Percentiles rank a stretch among this genome's conserved stretches.
Conservation (phyloP, 2,113 vertebrate genomes). For the Ictalurus furcatus region DNA sequence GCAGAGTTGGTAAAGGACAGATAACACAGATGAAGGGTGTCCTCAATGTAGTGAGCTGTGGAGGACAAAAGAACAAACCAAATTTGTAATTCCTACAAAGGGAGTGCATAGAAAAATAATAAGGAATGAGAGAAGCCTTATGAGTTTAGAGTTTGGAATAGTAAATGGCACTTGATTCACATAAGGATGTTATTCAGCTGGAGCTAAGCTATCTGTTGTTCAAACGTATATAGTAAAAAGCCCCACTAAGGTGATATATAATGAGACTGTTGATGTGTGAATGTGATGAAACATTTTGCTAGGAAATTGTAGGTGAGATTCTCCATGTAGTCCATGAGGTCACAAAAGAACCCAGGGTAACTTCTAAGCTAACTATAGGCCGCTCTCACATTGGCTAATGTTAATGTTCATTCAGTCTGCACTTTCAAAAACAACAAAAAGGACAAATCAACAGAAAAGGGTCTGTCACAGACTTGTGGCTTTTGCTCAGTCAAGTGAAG, state of each 20-base stretch:
- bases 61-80: constrained; percentile 41
- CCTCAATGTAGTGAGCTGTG: constrained; percentile 8
- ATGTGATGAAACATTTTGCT: constrained; percentile 50
- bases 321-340: background rate
- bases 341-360: too few relatives aligned
- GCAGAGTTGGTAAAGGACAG: background rate
- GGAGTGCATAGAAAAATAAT: constrained; percentile 17
- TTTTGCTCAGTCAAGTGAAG: too few relatives aligned
- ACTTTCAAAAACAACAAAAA: too few relatives aligned
- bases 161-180: constrained; percentile 55
- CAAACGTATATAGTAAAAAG: constrained; percentile 48
- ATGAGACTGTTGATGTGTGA: constrained; percentile 54
- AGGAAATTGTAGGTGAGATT: constrained; percentile 32
- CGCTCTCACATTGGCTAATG: too few relatives aligned
- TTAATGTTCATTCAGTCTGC: too few relatives aligned
- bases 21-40: constrained; percentile 10
- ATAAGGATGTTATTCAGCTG: constrained; percentile 54
- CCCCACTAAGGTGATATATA: constrained; percentile 53
- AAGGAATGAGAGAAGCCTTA: constrained; percentile 48
- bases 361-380: too few relatives aligned
- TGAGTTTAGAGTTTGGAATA: constrained; percentile 54
- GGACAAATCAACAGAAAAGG: too few relatives aligned
- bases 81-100: constrained; percentile 51
- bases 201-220: constrained; percentile 44
- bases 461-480: too few relatives aligned